phyloP scores from a whole-genome alignment of 1,140 invertebrate species.

The Nymphalis io region DNA sequence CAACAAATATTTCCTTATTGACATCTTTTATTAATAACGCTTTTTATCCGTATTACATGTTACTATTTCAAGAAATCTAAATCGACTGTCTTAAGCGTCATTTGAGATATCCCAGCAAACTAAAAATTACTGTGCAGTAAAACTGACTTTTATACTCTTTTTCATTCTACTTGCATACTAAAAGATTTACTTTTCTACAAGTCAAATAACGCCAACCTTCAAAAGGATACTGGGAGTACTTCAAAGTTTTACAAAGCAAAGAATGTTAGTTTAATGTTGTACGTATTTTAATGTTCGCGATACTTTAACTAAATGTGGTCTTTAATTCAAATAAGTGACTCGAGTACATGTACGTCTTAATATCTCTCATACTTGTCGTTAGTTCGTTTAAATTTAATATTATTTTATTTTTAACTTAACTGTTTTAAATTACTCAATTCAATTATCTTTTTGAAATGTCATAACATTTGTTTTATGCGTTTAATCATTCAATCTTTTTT shows the following conservation, averaged over 20 bases:
- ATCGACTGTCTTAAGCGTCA: background rate
- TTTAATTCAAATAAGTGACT: conserved; percentile 8
- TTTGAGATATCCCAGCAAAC: background rate
- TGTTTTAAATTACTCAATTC: no score
- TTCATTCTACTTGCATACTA: conserved; percentile 3
- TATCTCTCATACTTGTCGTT: background rate
- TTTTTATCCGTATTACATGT: no score
- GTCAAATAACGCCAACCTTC: background rate
- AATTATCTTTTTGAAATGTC: no score
- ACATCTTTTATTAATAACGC: no score
- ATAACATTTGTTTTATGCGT: no score
- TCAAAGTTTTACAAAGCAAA: background rate
- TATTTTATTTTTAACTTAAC: no score
- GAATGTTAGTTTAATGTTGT: background rate
- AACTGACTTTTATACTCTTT: background rate
- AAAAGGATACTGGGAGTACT: background rate
- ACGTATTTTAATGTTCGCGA: conserved; percentile 2
- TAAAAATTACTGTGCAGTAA: background rate
- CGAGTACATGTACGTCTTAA: background rate
- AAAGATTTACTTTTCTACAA: conserved; percentile 3
- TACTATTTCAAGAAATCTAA: background rate
- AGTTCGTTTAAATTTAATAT: no score
- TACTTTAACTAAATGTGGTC: background rate
- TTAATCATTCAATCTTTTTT: no score
- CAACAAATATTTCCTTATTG: no score